Evolutionary conservation across 2,888 invertebrate species (phyloP).

Genomic region (Busseola fusca): DNA sequence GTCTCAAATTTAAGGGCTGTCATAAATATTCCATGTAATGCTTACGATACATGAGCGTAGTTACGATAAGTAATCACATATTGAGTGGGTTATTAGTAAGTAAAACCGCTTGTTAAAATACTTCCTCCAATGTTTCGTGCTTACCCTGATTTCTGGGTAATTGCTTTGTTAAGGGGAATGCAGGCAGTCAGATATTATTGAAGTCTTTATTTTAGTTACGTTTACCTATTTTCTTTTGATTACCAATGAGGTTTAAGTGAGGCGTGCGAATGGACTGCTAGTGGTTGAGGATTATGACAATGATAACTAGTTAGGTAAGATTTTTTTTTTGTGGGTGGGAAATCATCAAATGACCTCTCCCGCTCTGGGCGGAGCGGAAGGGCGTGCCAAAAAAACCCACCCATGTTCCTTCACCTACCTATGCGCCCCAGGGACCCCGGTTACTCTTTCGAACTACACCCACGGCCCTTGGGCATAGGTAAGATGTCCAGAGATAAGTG

Average conservation of each 20-base stretch:
- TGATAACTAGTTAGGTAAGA: not conserved
- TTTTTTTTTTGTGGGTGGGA: too few species aligned
- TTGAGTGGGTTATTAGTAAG: conserved; percentile 66
- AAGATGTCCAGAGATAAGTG: too few species aligned
- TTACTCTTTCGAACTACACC: too few species aligned
- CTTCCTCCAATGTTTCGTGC: conserved; percentile 60
- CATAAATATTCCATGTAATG: conserved; percentile 21
- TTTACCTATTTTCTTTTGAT: too few species aligned
- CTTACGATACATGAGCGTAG: conserved; percentile 26
- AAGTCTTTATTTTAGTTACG: too few species aligned
- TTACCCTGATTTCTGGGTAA: conserved; percentile 66
- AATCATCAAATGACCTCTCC: too few species aligned
- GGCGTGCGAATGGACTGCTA: not conserved
- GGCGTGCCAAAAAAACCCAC: too few species aligned
- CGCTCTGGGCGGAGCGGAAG: too few species aligned
- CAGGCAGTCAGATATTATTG: not conserved
- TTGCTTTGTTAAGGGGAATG: conserved; percentile 57
- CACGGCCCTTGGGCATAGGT: too few species aligned
- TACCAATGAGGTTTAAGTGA: too few species aligned
- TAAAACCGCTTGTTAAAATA: conserved; percentile 67
- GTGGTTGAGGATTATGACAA: not conserved
- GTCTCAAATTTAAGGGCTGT: conserved; percentile 5
- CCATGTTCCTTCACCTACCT: too few species aligned
- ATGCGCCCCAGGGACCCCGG: too few species aligned
- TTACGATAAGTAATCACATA: conserved; percentile 62